Evolutionary conservation across 2,797 vertebrate genomes (phyloP), one percentile per base, ranked within the genome.

Genomic region (Acipenser oxyrinchus): DNA sequence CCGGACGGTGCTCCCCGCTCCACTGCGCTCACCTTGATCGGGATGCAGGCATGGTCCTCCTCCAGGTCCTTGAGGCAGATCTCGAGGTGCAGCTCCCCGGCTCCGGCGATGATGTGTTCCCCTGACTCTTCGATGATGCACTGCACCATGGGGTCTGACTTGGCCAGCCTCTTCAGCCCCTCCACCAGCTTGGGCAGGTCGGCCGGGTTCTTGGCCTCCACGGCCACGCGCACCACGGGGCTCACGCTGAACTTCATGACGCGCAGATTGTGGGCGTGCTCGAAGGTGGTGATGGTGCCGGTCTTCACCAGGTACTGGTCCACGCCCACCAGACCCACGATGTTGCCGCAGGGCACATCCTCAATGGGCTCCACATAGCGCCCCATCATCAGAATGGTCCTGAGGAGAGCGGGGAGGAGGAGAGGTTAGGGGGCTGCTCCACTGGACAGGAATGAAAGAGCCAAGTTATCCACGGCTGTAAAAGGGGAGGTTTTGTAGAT

Each of bases 171-270:
- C 53, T 93, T 94, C 49, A 94, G 84, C 0, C 92, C 92, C 68
- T 94, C 92, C 53, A 94, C 92, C 69, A 94, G 79, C 72, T 94
- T 94, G 71, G 92, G 92, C 70, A 94, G 85, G 78, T 94, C 92
- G 0, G 92, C 91, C 0, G 92, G 92, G 75, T 94, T 94, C 79
- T 92, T 93, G 76, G 92, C 92, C 68, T 94, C 92, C 66, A 93
- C 92, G 0, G 92, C 92, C 18, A 93, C 92, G 0, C 92, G 83
- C 65, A 94, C 91, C 0, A 94, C 92, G 0, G 92, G 92, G 76
- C 92, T 94, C 51, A 93, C 90, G 0, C 92, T 93, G 83, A 94
- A 94, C 81, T 93, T 94, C 92, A 94, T 94, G 49, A 93, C 91
- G 0, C 91, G 82, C 90, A 94, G 89, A 80, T 93, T 93, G 85